Percentiles rank a stretch among this genome's conserved stretches.
phyloP scores from a whole-genome alignment of 2,888 invertebrate species.

The Calliopum simillimum region DNA sequence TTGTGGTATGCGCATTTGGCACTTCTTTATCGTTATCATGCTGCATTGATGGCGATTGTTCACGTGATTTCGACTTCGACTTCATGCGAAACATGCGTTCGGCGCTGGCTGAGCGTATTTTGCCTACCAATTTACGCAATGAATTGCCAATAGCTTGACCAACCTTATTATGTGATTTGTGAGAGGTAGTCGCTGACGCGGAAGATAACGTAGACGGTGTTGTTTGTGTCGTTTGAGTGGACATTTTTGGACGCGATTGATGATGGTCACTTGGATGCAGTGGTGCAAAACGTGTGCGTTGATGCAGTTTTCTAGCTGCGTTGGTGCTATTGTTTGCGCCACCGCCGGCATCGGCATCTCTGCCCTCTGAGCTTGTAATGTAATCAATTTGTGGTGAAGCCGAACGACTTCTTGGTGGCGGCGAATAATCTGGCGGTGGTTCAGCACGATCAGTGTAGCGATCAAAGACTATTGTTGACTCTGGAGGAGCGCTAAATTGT shows the following conservation, averaged over 20 bases:
- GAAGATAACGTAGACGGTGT: constrained; percentile 56
- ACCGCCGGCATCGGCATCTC: constrained; percentile 32
- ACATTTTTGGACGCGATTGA: constrained; percentile 51
- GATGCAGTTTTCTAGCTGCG: constrained; percentile 65
- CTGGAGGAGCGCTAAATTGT: constrained; percentile 60
- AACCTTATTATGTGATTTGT: constrained; percentile 67
- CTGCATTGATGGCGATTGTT: constrained; percentile 70
- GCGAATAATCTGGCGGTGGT: constrained; percentile 80
- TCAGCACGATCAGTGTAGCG: constrained; percentile 68
- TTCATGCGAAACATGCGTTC: constrained; percentile 75
- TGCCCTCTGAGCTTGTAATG: constrained; percentile 13
- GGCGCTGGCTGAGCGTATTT: constrained; percentile 81
- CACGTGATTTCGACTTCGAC: constrained; percentile 68
- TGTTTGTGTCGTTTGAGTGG: constrained; percentile 65
- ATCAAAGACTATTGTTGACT: constrained; percentile 66
- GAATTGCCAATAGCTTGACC: constrained; percentile 81
- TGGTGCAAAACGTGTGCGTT: constrained; percentile 78
- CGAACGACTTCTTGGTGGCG: constrained; percentile 69
- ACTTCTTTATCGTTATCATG: constrained; percentile 46
- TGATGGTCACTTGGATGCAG: constrained; percentile 36
- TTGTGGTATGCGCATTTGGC: constrained; percentile 55
- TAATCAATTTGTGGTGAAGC: constrained; percentile 63
- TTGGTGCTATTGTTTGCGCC: constrained; percentile 30
- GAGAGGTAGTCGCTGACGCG: constrained; percentile 45
- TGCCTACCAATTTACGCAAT: constrained; percentile 83